Percentiles rank a stretch among this genome's conserved stretches.
phyloP scores from a whole-genome alignment of 1,140 invertebrate genomes.

The Bombus sibiricus region DNA sequence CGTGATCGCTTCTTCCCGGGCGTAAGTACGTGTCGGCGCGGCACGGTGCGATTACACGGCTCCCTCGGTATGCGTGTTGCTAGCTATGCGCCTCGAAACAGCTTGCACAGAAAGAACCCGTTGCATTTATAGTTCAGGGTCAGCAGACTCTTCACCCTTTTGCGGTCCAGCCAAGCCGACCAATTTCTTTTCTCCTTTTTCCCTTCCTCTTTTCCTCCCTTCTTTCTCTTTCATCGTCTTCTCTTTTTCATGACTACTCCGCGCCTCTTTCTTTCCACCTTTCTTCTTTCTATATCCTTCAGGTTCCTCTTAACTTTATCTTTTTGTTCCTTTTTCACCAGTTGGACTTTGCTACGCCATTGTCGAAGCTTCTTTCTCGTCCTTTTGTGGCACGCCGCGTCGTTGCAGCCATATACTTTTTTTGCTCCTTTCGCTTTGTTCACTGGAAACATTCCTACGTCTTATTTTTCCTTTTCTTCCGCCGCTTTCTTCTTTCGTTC shows the following conservation, averaged over 20 bases:
- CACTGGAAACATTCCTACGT: neutral
- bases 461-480: neutral
- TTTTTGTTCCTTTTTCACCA: neutral
- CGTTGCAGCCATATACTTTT: neutral
- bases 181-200: constrained; percentile 38
- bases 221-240: neutral
- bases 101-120: constrained; percentile 57
- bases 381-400: neutral
- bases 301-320: neutral
- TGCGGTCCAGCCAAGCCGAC: constrained; percentile 23
- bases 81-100: constrained; percentile 51
- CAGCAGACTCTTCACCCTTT: constrained; percentile 59
- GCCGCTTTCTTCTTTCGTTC: neutral
- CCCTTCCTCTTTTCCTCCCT: neutral
- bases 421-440: neutral
- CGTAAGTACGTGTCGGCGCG: constrained; percentile 22
- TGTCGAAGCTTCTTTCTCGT: constrained; percentile 18
- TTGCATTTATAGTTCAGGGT: constrained; percentile 76
- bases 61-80: constrained; percentile 11
- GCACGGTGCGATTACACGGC: neutral
- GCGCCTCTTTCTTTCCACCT: neutral
- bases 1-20: constrained; percentile 26
- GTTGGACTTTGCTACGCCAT: neutral
- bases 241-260: neutral
- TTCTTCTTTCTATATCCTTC: neutral